A percentile compares a stretch with the other conserved stretches of the same genome.
These are phyloP conservation scores for Epinephelus moara DNA, from an alignment of 2,113 vertebrate genomes.

Conservation along the genomic window DNA sequence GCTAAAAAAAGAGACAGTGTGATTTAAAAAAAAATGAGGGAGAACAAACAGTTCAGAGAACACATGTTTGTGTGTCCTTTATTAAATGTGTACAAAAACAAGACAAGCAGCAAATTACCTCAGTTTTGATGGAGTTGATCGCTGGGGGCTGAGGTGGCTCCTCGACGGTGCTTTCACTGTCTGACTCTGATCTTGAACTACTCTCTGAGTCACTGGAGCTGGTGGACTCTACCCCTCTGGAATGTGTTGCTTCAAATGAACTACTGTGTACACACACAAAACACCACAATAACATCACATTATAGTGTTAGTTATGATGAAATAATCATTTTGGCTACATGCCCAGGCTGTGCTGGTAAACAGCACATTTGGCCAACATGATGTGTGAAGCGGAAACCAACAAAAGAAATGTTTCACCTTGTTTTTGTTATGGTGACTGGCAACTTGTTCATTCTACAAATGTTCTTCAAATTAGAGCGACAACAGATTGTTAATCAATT, in stretches of 20 bases:
- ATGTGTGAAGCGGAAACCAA: not conserved
- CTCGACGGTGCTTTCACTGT: conserved; percentile 87
- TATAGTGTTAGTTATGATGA: not conserved
- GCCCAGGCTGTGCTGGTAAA: not conserved
- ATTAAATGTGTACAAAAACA: too few species aligned
- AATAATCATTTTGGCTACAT: not conserved
- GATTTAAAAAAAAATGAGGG: not conserved
- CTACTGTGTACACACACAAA: conserved; percentile 72
- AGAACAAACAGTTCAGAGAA: not conserved
- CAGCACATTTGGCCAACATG: not conserved
- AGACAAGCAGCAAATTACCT: conserved; percentile 57
- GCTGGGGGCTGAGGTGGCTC: conserved; percentile 43
- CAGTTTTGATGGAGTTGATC: conserved; percentile 65
- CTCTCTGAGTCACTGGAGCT: conserved; percentile 93
- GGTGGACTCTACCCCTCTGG: conserved; percentile 87
- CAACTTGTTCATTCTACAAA: not conserved
- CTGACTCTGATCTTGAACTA: conserved; percentile 90
- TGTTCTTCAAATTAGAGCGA: not conserved
- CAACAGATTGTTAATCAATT: not conserved
- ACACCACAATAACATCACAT: not conserved
- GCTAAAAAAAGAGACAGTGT: conserved; percentile 34
- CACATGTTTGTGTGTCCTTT: not conserved
- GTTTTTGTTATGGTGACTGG: not conserved
- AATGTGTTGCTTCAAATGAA: conserved; percentile 83
- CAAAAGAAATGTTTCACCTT: not conserved